Evolutionary conservation across 2,888 invertebrate genomes (phyloP).

Genomic region (Patella pellucida): DNA sequence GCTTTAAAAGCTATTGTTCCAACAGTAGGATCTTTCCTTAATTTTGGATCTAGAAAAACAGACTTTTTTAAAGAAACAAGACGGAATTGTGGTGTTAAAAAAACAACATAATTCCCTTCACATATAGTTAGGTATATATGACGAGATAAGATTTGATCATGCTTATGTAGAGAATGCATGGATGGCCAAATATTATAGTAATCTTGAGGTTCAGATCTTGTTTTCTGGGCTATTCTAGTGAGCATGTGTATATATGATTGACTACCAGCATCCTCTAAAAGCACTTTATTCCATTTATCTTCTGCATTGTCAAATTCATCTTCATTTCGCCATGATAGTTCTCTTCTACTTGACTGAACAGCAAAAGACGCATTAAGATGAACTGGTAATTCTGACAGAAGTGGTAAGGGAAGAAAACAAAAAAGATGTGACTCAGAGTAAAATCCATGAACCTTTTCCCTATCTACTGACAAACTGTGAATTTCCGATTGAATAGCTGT

Average conservation of each 20-base stretch:
- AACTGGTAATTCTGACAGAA: slow-evolving; percentile 50
- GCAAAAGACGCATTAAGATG: slow-evolving; percentile 66
- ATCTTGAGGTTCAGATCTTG: background rate
- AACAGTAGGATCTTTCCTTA: slow-evolving; percentile 18
- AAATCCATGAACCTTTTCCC: slow-evolving; percentile 36
- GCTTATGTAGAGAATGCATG: background rate
- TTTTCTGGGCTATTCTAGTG: slow-evolving; percentile 29
- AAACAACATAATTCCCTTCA: slow-evolving; percentile 4
- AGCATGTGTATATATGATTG: slow-evolving; percentile 43
- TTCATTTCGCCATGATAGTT: slow-evolving; percentile 41
- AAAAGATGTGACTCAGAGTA: slow-evolving; percentile 51
- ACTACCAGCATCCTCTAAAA: slow-evolving; percentile 43
- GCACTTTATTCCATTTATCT: slow-evolving; percentile 49
- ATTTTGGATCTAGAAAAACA: slow-evolving; percentile 36
- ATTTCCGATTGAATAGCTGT: slow-evolving; percentile 49
- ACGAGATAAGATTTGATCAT: background rate
- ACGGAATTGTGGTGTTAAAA: slow-evolving; percentile 21
- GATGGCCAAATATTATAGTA: slow-evolving; percentile 28
- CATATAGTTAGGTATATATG: slow-evolving; percentile 1
- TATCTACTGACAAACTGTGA: background rate
- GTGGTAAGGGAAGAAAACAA: slow-evolving; percentile 64
- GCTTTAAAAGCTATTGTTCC: slow-evolving; percentile 27
- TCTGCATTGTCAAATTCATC: slow-evolving; percentile 48
- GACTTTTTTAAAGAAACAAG: slow-evolving; percentile 36
- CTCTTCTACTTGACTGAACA: slow-evolving; percentile 52